A percentile compares a stretch with the other conserved stretches of the same genome.
These are phyloP conservation scores for Choloepus hoffmanni DNA, from an alignment of 2,113 vertebrate genomes.

Conservation along the genomic window DNA sequence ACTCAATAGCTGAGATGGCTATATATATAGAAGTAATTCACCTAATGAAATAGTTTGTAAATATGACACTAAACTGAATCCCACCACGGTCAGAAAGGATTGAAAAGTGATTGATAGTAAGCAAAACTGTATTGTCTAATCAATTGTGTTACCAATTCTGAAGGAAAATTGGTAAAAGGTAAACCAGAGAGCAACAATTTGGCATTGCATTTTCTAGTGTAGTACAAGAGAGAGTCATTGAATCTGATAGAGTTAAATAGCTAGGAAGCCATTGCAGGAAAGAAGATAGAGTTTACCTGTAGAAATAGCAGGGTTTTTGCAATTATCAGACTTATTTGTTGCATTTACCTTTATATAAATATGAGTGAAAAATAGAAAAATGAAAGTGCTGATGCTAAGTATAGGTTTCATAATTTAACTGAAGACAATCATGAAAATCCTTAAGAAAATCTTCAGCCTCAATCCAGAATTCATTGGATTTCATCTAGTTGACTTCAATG, in stretches of 20 bases:
- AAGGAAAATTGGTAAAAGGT: neutral
- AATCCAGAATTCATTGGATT: neutral
- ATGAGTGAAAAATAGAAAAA: constrained; percentile 25
- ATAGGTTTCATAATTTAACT: neutral
- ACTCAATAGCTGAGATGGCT: constrained; percentile 22
- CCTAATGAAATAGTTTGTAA: neutral
- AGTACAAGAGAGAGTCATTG: neutral
- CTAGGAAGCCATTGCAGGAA: neutral
- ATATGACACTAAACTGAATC: neutral
- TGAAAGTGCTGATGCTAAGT: neutral
- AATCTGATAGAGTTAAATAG: neutral
- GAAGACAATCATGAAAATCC: neutral
- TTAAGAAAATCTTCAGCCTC: neutral
- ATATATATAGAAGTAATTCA: neutral
- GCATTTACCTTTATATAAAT: neutral
- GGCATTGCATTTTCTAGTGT: neutral
- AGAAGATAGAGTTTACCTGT: neutral
- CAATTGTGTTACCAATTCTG: neutral
- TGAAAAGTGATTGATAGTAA: neutral
- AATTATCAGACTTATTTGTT: neutral
- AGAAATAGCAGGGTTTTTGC: neutral
- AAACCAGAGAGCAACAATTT: neutral
- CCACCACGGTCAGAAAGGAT: neutral
- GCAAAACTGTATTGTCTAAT: neutral
- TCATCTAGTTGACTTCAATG: neutral